Conservation (phyloP, 1,140 invertebrate genomes). For the Drosophila nikananu region DNA sequence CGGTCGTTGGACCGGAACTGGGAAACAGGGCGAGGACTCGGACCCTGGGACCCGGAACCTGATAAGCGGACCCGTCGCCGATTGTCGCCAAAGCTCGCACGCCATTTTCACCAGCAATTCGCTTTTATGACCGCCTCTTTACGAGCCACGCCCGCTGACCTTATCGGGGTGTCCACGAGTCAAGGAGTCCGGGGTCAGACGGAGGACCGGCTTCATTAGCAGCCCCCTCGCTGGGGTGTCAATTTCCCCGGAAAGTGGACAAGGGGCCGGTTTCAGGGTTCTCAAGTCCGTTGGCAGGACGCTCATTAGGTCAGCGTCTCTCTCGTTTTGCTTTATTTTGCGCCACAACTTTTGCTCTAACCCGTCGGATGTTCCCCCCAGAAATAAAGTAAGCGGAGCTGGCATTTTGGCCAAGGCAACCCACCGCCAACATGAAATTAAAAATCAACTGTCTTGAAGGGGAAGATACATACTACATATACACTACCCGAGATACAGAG, state of each 20-base stretch:
- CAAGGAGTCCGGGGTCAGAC: slow-evolving; percentile 24
- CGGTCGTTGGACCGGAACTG: slow-evolving; percentile 12
- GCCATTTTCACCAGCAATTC: slow-evolving; percentile 44
- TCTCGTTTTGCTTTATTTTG: slow-evolving; percentile 16
- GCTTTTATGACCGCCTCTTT: slow-evolving; percentile 68
- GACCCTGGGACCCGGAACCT: slow-evolving; percentile 1
- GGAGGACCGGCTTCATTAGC: slow-evolving; percentile 62
- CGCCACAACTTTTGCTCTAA: slow-evolving; percentile 49
- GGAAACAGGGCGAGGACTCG: not conserved
- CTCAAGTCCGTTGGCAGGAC: slow-evolving; percentile 28
- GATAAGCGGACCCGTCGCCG: slow-evolving; percentile 27
- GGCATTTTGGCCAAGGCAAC: slow-evolving; percentile 19
- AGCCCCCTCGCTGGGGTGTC: slow-evolving; percentile 50
- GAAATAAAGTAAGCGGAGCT: slow-evolving; percentile 15
- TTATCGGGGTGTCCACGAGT: slow-evolving; percentile 45
- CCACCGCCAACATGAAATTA: slow-evolving; percentile 38
- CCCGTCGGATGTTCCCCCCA: slow-evolving; percentile 39
- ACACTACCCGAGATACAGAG: slow-evolving; percentile 4
- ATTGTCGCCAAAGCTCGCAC: slow-evolving; percentile 31
- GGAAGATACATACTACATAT: slow-evolving; percentile 14
- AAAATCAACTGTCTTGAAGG: slow-evolving; percentile 46
- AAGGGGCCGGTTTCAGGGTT: slow-evolving; percentile 13
- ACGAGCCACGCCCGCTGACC: slow-evolving; percentile 60
- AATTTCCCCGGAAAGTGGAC: slow-evolving; percentile 52
- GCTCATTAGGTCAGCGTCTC: slow-evolving; percentile 67